Evolutionary conservation across 2,113 vertebrate genomes (phyloP).

Genomic region (Ancistrus triradiatus): DNA sequence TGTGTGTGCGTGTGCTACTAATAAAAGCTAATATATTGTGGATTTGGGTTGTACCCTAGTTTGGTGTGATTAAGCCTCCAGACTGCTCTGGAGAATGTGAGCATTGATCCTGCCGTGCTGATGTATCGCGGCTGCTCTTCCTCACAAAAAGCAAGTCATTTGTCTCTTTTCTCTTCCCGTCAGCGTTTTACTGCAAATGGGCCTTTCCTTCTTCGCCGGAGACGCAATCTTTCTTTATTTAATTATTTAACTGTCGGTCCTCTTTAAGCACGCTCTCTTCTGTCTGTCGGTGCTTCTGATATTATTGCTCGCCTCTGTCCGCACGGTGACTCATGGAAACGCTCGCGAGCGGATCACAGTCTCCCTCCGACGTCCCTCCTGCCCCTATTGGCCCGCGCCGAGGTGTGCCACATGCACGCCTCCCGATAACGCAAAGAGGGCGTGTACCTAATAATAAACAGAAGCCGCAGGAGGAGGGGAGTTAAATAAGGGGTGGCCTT

Average conservation of each 20-base stretch:
- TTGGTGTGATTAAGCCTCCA: too few relatives aligned
- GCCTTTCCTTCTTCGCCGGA: not conserved
- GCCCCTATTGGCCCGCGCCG: not conserved
- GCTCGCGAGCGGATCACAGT: not conserved
- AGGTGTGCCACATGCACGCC: not conserved
- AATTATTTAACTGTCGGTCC: not conserved
- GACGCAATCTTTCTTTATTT: not conserved
- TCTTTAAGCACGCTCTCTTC: not conserved
- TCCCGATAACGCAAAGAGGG: not conserved
- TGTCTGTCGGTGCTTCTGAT: not conserved
- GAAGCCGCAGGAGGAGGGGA: not conserved
- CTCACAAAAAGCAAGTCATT: slow-evolving; percentile 20
- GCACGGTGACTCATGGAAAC: not conserved
- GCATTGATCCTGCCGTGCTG: too few relatives aligned
- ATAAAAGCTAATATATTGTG: too few relatives aligned
- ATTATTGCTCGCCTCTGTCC: not conserved
- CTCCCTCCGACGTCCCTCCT: not conserved
- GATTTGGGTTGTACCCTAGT: too few relatives aligned
- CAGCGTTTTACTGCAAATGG: slow-evolving; percentile 24
- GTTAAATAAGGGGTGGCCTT: not conserved
- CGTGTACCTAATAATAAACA: not conserved
- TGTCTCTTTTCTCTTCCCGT: slow-evolving; percentile 16
- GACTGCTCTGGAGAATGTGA: too few relatives aligned
- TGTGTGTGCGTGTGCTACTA: too few relatives aligned
- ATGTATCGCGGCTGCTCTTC: not conserved